Evolutionary conservation across 2,888 invertebrate species (phyloP).

Genomic region (Sminthurides aquaticus): DNA sequence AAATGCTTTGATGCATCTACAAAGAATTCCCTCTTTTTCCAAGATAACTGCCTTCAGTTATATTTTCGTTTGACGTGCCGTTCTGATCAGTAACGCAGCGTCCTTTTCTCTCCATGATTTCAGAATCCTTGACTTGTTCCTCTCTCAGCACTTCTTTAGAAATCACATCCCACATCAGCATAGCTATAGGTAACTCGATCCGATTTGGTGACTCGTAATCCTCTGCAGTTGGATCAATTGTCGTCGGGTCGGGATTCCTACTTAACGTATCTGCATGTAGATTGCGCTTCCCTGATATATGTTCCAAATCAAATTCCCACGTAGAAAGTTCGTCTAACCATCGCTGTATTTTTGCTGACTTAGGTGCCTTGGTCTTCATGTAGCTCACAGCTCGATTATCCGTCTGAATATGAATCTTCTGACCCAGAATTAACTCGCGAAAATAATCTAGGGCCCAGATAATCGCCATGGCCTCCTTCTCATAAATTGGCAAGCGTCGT

Average conservation of each 20-base stretch:
- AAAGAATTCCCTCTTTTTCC: conserved; percentile 4
- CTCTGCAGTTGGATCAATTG: too few species aligned
- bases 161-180: conserved; percentile 7
- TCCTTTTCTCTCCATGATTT: neutral
- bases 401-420: too few species aligned
- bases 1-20: conserved; percentile 4
- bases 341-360: neutral
- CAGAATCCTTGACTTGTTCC: neutral
- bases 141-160: neutral
- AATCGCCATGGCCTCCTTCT: conserved; percentile 7
- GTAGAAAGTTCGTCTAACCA: conserved; percentile 1
- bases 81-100: neutral
- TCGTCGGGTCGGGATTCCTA: too few species aligned
- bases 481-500: too few species aligned
- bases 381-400: conserved; percentile 1
- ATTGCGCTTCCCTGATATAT: conserved; percentile 2
- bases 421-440: too few species aligned
- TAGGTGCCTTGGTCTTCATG: neutral
- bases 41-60: too few species aligned
- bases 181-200: conserved; percentile 7
- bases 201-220: too few species aligned
- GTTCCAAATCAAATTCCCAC: neutral
- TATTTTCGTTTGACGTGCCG: too few species aligned
- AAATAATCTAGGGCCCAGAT: too few species aligned
- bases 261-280: conserved; percentile 3